These are phyloP conservation scores for Lamprotornis superbus DNA, from an alignment of 2,113 vertebrate genomes.

Conservation along the genomic window DNA sequence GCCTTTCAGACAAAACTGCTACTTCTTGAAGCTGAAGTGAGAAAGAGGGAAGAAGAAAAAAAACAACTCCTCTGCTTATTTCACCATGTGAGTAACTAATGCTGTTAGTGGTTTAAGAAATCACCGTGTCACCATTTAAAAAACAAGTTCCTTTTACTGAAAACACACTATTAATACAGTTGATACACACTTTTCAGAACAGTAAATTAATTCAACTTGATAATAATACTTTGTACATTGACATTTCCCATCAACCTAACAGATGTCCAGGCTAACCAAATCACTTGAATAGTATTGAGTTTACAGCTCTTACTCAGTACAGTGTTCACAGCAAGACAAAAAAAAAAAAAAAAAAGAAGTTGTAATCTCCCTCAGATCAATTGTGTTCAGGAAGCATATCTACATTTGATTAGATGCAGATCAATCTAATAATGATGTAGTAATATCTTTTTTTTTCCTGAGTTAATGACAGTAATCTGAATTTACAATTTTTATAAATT, in stretches of 20 bases:
- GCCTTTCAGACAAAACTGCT: constrained; percentile 78
- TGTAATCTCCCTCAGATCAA: not conserved
- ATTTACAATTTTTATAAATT: not conserved
- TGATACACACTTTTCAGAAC: not conserved
- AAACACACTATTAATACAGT: not conserved
- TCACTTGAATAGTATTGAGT: not conserved
- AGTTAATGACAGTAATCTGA: not conserved
- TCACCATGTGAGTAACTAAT: constrained; percentile 62
- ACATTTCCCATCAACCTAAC: not conserved
- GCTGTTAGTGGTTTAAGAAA: not conserved
- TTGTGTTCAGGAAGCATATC: not conserved
- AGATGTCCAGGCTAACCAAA: not conserved
- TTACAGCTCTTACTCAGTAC: not conserved
- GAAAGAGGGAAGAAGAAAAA: constrained; percentile 76
- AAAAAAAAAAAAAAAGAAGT: not conserved
- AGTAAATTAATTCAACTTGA: not conserved
- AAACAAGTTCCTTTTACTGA: not conserved
- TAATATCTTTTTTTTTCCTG: not conserved
- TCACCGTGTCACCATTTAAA: not conserved
- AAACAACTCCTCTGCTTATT: constrained; percentile 69
- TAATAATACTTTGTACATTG: not conserved
- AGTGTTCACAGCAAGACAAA: not conserved
- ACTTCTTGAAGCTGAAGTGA: constrained; percentile 81
- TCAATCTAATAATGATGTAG: not conserved
- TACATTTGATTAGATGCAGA: not conserved